A percentile compares a stretch with the other conserved stretches of the same genome.
Evolutionary conservation across 2,113 vertebrate species (phyloP).

Genomic region (Chlorodrepanis virens): DNA sequence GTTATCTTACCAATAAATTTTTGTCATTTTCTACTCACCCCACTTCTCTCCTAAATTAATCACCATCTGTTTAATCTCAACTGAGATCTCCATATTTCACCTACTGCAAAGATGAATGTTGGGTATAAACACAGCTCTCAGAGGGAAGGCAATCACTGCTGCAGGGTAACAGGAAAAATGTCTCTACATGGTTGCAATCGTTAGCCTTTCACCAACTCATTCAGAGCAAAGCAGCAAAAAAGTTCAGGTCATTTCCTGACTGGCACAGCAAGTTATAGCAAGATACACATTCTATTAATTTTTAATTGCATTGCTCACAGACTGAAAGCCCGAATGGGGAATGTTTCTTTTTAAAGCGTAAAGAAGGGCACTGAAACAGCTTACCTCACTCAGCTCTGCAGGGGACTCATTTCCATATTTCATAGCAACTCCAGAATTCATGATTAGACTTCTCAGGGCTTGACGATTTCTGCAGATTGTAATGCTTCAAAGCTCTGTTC

Average conservation of each 20-base stretch:
- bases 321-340: slow-evolving; percentile 9
- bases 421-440: slow-evolving; percentile 82
- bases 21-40: neutral
- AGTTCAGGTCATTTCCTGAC: slow-evolving; percentile 66
- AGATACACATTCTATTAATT: slow-evolving; percentile 60
- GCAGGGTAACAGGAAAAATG: neutral
- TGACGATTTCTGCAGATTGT: slow-evolving; percentile 50
- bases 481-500: slow-evolving; percentile 22
- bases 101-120: slow-evolving; percentile 17
- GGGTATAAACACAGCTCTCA: neutral
- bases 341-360: slow-evolving; percentile 9
- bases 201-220: slow-evolving; percentile 36
- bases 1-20: neutral
- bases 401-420: slow-evolving; percentile 76
- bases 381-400: slow-evolving; percentile 83
- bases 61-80: neutral
- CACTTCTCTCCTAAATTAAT: slow-evolving; percentile 9
- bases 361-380: slow-evolving; percentile 51
- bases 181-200: neutral
- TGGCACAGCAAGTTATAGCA: slow-evolving; percentile 62
- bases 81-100: slow-evolving; percentile 7
- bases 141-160: neutral
- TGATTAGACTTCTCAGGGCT: slow-evolving; percentile 71
- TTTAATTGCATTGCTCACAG: slow-evolving; percentile 39
- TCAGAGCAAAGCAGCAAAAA: slow-evolving; percentile 28